Conservation (phyloP, 2,797 vertebrate genomes). For the Hoplostethus atlanticus region DNA sequence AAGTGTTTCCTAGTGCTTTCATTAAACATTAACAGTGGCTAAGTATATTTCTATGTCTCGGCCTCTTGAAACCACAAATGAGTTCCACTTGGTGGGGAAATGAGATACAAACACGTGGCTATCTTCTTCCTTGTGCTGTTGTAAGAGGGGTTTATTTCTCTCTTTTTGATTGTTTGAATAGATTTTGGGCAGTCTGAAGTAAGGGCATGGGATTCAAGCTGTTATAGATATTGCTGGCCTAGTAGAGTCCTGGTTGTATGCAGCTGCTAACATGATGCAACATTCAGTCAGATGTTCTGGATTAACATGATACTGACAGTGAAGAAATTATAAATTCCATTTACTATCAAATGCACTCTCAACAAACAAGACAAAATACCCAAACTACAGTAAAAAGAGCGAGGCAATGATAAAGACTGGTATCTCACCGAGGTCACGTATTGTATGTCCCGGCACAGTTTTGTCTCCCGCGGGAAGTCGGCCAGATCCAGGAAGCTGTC, state of each 20-base stretch:
- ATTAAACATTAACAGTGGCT: slow-evolving; percentile 84
- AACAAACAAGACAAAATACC: background rate
- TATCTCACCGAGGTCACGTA: slow-evolving; percentile 96
- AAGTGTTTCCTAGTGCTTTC: slow-evolving; percentile 72
- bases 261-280: background rate
- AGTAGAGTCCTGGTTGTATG: background rate
- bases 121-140: slow-evolving; percentile 21
- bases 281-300: background rate
- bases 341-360: background rate
- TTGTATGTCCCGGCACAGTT: slow-evolving; percentile 96
- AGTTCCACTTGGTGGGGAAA: slow-evolving; percentile 59
- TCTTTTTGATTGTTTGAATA: slow-evolving; percentile 29
- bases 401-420: background rate
- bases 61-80: slow-evolving; percentile 62
- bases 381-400: background rate
- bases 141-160: slow-evolving; percentile 27
- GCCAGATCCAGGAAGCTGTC: slow-evolving; percentile 98
- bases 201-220: slow-evolving; percentile 11
- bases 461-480: slow-evolving; percentile 97
- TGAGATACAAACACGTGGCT: slow-evolving; percentile 41
- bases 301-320: background rate
- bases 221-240: slow-evolving; percentile 11
- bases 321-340: background rate
- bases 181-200: slow-evolving; percentile 15
- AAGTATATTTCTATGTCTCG: slow-evolving; percentile 84